phyloP scores from a whole-genome alignment of 2,797 vertebrate genomes.

The Paramormyrops hopkinsi region DNA sequence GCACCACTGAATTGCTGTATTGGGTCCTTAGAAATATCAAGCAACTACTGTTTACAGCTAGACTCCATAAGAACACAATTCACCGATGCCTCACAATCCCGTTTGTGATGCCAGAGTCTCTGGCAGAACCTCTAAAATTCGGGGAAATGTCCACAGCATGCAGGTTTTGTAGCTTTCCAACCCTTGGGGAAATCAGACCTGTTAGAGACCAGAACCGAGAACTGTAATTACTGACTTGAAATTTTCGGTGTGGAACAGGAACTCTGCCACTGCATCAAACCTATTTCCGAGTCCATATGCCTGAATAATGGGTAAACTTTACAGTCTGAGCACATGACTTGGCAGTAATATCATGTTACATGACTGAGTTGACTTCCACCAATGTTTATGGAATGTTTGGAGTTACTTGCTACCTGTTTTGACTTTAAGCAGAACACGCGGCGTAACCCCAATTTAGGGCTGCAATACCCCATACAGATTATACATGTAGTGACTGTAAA shows the following conservation, averaged over 20 bases:
- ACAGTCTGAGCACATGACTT: not conserved
- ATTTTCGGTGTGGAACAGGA: not conserved
- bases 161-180: not conserved
- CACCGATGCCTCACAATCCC: not conserved
- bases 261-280: not conserved
- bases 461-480: not conserved
- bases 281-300: not conserved
- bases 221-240: not conserved
- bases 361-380: not conserved
- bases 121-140: not conserved
- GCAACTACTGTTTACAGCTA: not conserved
- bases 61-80: not conserved
- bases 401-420: not conserved
- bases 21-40: not conserved
- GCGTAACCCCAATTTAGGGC: not conserved
- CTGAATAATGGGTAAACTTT: not conserved
- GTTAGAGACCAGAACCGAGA: not conserved
- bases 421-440: not conserved
- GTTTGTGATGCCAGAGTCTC: not conserved
- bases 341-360: not conserved
- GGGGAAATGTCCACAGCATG: not conserved
- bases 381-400: not conserved
- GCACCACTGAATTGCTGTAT: not conserved
- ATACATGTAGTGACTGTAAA: not conserved
- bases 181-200: not conserved